phyloP scores from a whole-genome alignment of 2,797 vertebrate species.

The Crocodylus rhombifer region DNA sequence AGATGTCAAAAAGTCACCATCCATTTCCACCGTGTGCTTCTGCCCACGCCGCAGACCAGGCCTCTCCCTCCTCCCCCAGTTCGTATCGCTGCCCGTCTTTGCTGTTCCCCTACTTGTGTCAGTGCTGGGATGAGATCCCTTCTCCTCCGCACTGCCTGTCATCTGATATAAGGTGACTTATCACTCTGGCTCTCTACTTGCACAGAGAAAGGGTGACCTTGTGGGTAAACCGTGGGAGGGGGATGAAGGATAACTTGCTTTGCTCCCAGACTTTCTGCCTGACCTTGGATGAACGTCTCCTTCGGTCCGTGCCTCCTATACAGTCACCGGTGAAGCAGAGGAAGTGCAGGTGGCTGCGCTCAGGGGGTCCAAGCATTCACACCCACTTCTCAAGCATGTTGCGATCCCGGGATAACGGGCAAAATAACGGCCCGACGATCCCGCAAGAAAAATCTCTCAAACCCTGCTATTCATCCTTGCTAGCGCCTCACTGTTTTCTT shows the following conservation, averaged over 20 bases:
- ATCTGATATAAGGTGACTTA: conserved; percentile 32
- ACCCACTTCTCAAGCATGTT: too few relatives aligned
- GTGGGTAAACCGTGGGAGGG: conserved; percentile 15
- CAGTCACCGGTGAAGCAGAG: neutral
- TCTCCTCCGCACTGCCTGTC: conserved; percentile 46
- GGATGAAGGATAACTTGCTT: neutral
- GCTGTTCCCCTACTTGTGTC: conserved; percentile 30
- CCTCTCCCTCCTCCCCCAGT: neutral
- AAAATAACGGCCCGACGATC: neutral
- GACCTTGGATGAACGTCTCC: conserved; percentile 2
- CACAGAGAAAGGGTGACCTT: neutral
- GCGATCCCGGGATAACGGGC: neutral
- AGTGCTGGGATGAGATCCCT: conserved; percentile 31
- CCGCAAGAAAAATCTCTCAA: neutral
- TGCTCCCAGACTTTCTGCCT: conserved; percentile 26
- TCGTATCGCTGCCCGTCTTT: conserved; percentile 6
- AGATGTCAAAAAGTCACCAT: neutral
- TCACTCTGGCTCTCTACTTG: neutral
- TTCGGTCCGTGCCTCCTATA: neutral
- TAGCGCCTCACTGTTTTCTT: neutral
- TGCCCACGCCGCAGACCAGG: neutral
- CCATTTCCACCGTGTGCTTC: neutral
- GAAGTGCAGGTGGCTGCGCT: neutral
- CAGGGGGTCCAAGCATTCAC: too few relatives aligned
- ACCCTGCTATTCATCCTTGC: neutral